Conservation (phyloP, 2,797 vertebrate genomes). For the Microchirus variegatus region DNA sequence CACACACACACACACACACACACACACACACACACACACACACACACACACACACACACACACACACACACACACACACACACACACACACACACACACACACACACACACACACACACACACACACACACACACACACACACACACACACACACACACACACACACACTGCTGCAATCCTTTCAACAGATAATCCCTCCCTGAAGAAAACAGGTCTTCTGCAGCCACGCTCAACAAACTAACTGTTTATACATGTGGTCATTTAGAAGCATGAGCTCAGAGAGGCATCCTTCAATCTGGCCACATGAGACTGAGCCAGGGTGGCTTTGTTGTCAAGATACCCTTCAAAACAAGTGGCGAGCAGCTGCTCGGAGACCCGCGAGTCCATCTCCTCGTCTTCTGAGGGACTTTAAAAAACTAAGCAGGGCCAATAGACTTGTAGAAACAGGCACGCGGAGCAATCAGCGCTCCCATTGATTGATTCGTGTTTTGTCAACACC, state of each 20-base stretch:
- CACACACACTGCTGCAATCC: not conserved
- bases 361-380: slow-evolving; percentile 53
- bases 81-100: not conserved
- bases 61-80: not conserved
- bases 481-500: slow-evolving; percentile 2
- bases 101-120: not conserved
- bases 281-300: slow-evolving; percentile 42
- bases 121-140: not conserved
- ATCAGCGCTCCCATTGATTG: not conserved
- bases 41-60: not conserved
- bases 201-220: slow-evolving; percentile 17
- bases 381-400: slow-evolving; percentile 4
- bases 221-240: slow-evolving; percentile 5
- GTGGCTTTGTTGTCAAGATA: slow-evolving; percentile 58
- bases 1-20: not conserved
- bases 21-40: not conserved
- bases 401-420: slow-evolving; percentile 1
- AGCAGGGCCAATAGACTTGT: not conserved
- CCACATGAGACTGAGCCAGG: slow-evolving; percentile 33
- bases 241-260: slow-evolving; percentile 22
- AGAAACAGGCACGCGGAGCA: not conserved
- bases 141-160: not conserved
- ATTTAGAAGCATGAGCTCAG: slow-evolving; percentile 1
- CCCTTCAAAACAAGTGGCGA: slow-evolving; percentile 54
- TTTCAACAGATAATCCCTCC: slow-evolving; percentile 32